A percentile compares a stretch with the other conserved stretches of the same genome.
phyloP scores from a whole-genome alignment of 2,888 invertebrate genomes.

The Pseudococcus longispinus region DNA sequence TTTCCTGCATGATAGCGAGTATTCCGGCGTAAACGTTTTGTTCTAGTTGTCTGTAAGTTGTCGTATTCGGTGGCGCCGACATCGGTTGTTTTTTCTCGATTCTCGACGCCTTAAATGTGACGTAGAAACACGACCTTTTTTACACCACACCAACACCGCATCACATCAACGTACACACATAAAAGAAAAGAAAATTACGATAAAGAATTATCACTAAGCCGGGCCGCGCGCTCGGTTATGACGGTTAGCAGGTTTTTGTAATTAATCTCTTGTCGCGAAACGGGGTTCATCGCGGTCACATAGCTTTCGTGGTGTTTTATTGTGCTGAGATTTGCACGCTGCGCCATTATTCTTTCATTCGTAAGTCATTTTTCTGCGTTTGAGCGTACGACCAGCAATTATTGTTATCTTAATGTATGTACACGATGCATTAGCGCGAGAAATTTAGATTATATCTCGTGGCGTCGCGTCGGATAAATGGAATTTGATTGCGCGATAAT shows the following conservation, averaged over 20 bases:
- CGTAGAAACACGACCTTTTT: neutral
- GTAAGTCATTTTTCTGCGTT: conserved; percentile 29
- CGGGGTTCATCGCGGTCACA: conserved; percentile 25
- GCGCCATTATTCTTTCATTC: conserved; percentile 25
- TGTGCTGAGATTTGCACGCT: conserved; percentile 28
- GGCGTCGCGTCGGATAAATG: neutral
- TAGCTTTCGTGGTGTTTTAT: conserved; percentile 33
- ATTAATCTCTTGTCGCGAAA: conserved; percentile 10
- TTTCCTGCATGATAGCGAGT: neutral
- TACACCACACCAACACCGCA: neutral
- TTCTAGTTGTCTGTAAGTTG: neutral
- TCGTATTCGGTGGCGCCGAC: neutral
- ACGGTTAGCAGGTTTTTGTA: conserved; percentile 28
- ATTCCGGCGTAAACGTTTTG: neutral
- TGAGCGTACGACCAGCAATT: neutral
- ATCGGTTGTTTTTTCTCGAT: neutral
- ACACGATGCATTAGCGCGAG: neutral
- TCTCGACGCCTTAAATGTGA: neutral
- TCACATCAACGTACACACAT: too few relatives aligned
- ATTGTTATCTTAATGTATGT: conserved; percentile 19
- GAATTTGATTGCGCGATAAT: neutral
- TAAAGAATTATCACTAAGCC: conserved; percentile 3
- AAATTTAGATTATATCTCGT: neutral
- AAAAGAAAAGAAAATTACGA: neutral
- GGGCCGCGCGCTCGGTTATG: neutral